Evolutionary conservation across 2,888 invertebrate genomes (phyloP).

Genomic region (Ophioninae sp.): DNA sequence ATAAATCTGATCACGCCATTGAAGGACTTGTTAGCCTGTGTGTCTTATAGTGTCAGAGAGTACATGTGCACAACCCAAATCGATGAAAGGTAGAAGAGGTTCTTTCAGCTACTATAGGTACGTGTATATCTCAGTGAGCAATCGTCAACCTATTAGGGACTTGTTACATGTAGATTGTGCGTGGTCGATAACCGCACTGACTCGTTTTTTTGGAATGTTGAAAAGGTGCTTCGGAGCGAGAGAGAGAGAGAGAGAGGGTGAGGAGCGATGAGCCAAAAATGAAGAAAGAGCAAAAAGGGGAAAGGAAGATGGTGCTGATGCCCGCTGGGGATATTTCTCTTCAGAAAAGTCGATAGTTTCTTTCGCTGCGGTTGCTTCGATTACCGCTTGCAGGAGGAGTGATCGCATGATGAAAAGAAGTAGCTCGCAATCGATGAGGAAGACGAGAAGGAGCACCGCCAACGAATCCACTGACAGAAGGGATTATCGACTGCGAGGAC

Average conservation of each 20-base stretch:
- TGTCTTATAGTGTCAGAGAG: not conserved
- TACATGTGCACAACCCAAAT: not conserved
- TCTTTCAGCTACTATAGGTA: not conserved
- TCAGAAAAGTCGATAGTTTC: slow-evolving; percentile 41
- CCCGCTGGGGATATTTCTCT: slow-evolving; percentile 12
- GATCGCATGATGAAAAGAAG: slow-evolving; percentile 40
- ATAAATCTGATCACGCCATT: too few species aligned
- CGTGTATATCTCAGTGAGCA: not conserved
- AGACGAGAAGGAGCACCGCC: not conserved
- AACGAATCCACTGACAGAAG: slow-evolving; percentile 23
- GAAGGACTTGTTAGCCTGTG: not conserved
- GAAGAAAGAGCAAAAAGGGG: slow-evolving; percentile 7
- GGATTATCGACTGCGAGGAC: slow-evolving; percentile 35
- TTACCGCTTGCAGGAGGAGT: slow-evolving; percentile 34
- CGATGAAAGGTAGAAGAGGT: not conserved
- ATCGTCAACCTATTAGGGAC: not conserved
- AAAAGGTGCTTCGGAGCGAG: not conserved
- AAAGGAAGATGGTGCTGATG: slow-evolving; percentile 2
- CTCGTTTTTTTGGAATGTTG: slow-evolving; percentile 18
- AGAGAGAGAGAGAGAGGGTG: not conserved
- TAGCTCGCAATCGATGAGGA: slow-evolving; percentile 13
- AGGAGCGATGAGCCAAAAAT: not conserved
- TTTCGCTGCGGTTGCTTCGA: slow-evolving; percentile 29
- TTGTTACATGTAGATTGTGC: not conserved
- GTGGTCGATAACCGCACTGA: slow-evolving; percentile 66